phyloP scores from a whole-genome alignment of 2,888 invertebrate genomes.

The Scrobipalpa atriplicella region DNA sequence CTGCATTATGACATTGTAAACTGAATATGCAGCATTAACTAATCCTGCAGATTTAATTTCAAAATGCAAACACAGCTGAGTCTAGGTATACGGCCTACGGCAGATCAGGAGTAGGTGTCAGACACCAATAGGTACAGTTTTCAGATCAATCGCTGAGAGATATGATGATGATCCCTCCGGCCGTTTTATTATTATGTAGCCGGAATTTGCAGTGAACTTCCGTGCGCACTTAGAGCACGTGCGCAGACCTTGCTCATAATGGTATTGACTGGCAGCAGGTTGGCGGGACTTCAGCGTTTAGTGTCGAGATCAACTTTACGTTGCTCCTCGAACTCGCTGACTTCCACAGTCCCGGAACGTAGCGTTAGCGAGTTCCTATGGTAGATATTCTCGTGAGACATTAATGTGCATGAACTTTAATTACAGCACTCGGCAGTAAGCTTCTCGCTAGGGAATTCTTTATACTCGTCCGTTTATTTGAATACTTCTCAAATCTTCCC shows the following conservation, averaged over 20 bases:
- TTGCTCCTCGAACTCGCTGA: too few species aligned
- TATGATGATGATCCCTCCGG: too few species aligned
- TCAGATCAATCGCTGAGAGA: too few species aligned
- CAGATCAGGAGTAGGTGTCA: neutral
- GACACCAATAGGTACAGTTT: neutral
- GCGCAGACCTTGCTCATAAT: too few species aligned
- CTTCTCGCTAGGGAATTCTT: conserved; percentile 2
- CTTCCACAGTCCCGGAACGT: neutral
- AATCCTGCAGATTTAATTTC: neutral
- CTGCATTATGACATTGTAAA: neutral
- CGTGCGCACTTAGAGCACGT: too few species aligned
- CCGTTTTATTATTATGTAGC: too few species aligned
- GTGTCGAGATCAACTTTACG: too few species aligned
- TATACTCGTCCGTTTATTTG: conserved; percentile 19
- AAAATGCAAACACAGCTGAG: neutral
- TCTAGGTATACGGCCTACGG: neutral
- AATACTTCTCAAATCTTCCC: conserved; percentile 19
- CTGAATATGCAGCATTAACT: neutral
- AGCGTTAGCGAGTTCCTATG: conserved; percentile 7
- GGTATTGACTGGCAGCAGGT: too few species aligned
- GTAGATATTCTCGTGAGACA: conserved; percentile 12
- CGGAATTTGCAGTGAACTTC: too few species aligned
- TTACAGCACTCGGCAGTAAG: conserved; percentile 21
- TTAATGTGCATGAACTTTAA: conserved; percentile 20
- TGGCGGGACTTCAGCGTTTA: too few species aligned